Base-by-base conservation (phyloP, 37 sponge, comb jelly and placozoan species). In the Geodia barretti region DNA sequence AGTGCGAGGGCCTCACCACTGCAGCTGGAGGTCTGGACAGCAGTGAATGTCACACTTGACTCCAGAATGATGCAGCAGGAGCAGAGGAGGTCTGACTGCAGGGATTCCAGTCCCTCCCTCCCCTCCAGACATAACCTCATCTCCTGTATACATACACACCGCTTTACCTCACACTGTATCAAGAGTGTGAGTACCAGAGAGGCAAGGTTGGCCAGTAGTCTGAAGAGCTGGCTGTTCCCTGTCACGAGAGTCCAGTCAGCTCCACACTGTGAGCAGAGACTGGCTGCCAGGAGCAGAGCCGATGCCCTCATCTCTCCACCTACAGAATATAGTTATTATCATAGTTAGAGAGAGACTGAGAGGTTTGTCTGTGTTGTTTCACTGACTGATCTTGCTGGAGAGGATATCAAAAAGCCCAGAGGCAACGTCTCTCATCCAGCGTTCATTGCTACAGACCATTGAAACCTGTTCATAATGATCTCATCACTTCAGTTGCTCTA, bases 11-110 rank as follows among this genome's bases (percentile, higher is more conserved):
- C n/a, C n/a, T n/a, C n/a, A n/a, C n/a, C n/a, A n/a, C n/a, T n/a
- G n/a, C n/a, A n/a, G n/a, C n/a, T n/a, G n/a, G n/a, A n/a, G n/a
- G n/a, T 41, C 25, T 68, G 64, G 24, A 39, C 29, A 30, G 84
- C 74, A 17, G 78, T 25, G 36, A 70, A 79, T 25, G 79, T 70
- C 21, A 86, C 65, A 11, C 72, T 29, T 3, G 38, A n/a, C 79
- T 91, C 92, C 42, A 91, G 38, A 28, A 86, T 36, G 30, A 77
- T 20, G 54, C 86, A 91, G 38, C 88, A 87, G 28, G 72, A 78
- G 59, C 75, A 82, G 21, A 91, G 83, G 29, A 86, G 68, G 33
- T 66, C 36, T 21, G 82, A 65, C 30, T 43, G 63, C n/a, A n/a
- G n/a, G n/a, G n/a, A n/a, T n/a, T n/a, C n/a, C n/a, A n/a, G n/a